Conservation (phyloP, 2,888 invertebrate genomes). For the Chloromyia formosa region DNA sequence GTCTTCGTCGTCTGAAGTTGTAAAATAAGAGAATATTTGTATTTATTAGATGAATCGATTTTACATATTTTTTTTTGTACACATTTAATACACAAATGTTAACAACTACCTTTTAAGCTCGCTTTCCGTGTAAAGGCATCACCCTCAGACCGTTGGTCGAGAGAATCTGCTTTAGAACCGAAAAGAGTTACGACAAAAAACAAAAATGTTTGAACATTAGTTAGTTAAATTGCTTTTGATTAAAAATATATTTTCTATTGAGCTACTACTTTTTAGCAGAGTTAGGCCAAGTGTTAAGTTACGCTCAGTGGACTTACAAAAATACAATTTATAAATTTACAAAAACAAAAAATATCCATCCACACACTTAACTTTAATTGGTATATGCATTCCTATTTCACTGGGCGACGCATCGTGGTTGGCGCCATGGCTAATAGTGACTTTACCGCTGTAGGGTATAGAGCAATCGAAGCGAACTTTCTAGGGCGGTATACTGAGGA, state of each 20-base stretch:
- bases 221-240: not conserved
- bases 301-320: too few species aligned
- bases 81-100: not conserved
- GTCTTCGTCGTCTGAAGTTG: conserved; percentile 56
- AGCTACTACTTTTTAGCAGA: not conserved
- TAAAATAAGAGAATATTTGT: not conserved
- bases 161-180: conserved; percentile 56
- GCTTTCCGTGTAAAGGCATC: conserved; percentile 60
- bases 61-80: not conserved
- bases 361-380: too few species aligned
- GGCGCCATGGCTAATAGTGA: too few species aligned
- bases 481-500: too few species aligned
- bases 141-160: conserved; percentile 62
- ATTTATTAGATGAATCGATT: not conserved
- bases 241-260: not conserved
- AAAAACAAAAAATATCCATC: too few species aligned
- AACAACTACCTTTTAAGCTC: conserved; percentile 57
- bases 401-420: too few species aligned
- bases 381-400: too few species aligned
- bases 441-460: too few species aligned
- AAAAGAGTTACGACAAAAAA: conserved; percentile 47
- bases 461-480: too few species aligned
- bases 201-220: conserved; percentile 40
- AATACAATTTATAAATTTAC: too few species aligned
- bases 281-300: too few species aligned